Evolutionary conservation across 2,797 vertebrate species (phyloP).

Genomic region (Carcharodon carcharias): DNA sequence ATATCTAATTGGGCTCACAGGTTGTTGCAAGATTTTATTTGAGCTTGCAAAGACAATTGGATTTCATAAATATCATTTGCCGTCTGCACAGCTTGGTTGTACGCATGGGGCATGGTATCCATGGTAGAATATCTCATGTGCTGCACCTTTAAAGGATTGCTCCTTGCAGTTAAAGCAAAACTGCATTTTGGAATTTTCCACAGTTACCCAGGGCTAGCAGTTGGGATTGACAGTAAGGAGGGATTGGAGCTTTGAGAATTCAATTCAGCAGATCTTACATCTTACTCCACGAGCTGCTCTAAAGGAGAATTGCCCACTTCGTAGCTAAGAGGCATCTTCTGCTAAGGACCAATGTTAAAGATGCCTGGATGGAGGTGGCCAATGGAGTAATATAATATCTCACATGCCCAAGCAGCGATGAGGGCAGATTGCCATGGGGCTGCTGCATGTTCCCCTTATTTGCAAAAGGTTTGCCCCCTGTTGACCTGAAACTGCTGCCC

Average conservation of each 20-base stretch:
- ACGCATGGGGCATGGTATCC: neutral
- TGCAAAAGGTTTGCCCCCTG: too few relatives aligned
- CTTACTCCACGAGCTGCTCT: neutral
- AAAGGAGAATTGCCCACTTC: neutral
- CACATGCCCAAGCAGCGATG: neutral
- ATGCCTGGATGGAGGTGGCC: neutral
- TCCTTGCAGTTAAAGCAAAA: neutral
- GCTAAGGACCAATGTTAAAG: neutral
- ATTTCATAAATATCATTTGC: neutral
- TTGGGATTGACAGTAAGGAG: neutral
- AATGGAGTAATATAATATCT: neutral
- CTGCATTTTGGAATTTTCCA: neutral
- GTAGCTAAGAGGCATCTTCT: neutral
- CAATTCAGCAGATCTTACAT: neutral
- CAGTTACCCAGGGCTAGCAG: neutral
- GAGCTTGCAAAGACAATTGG: neutral
- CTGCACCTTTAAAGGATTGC: neutral
- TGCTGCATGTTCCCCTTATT: too few relatives aligned
- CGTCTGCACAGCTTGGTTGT: neutral
- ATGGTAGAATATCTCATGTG: neutral
- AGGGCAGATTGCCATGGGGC: neutral
- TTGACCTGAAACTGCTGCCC: too few relatives aligned
- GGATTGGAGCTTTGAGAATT: neutral
- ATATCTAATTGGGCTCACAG: neutral
- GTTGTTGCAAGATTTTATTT: neutral